Evolutionary conservation across 2,797 vertebrate species (phyloP).

Genomic region (Sebastes iracundus): DNA sequence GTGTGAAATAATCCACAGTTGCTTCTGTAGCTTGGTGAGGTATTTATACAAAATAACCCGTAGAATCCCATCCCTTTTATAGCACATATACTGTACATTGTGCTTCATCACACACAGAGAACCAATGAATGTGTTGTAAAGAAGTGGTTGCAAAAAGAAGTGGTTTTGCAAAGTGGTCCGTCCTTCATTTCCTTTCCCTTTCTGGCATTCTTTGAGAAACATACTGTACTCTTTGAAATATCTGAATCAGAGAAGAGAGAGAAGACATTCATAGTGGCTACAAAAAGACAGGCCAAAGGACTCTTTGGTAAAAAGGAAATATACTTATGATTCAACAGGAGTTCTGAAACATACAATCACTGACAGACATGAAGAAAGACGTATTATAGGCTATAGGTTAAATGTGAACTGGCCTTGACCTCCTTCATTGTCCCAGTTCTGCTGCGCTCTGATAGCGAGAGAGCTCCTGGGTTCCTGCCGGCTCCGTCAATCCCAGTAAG

Average conservation of each 20-base stretch:
- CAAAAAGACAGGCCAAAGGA: not conserved
- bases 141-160: not conserved
- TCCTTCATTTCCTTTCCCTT: not conserved
- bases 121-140: not conserved
- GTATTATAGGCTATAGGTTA: not conserved
- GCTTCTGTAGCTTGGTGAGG: slow-evolving; percentile 2
- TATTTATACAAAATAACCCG: slow-evolving; percentile 4
- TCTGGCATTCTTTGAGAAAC: not conserved
- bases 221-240: not conserved
- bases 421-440: not conserved
- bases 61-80: not conserved
- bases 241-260: not conserved
- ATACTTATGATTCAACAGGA: not conserved
- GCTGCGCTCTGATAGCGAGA: not conserved
- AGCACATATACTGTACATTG: too few relatives aligned
- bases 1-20: slow-evolving; percentile 21
- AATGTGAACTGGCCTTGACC: slow-evolving; percentile 7
- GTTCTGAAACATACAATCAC: not conserved
- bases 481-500: not conserved
- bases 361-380: not conserved
- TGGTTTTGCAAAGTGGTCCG: not conserved
- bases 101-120: not conserved
- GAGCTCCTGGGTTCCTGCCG: not conserved
- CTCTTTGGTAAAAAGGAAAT: not conserved
- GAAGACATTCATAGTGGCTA: not conserved